These are phyloP conservation scores for Papilio aristodemus DNA, from an alignment of 1,140 invertebrate genomes.

Conservation along the genomic window DNA sequence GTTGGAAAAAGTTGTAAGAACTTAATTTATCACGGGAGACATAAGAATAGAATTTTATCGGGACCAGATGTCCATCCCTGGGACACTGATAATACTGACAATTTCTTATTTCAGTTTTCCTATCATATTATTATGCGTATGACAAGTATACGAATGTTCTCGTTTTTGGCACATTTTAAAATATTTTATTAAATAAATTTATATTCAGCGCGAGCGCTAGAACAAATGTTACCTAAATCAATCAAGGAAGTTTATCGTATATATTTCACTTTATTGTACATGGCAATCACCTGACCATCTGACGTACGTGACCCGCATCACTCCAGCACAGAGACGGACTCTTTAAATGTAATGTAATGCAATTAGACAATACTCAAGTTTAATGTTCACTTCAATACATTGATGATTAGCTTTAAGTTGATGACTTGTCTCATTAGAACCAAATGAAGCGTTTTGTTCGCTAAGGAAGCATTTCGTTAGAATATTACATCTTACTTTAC, in stretches of 20 bases:
- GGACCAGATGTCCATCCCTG: too few relatives aligned
- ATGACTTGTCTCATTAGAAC: constrained; percentile 10
- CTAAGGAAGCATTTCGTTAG: constrained; percentile 7
- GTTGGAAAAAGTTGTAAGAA: too few relatives aligned
- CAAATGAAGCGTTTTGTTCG: constrained; percentile 4
- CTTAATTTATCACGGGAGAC: too few relatives aligned
- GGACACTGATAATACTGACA: too few relatives aligned
- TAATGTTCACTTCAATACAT: constrained; percentile 19
- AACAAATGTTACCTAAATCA: constrained; percentile 2
- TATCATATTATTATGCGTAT: too few relatives aligned
- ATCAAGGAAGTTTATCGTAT: constrained; percentile 21
- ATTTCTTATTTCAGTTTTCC: too few relatives aligned
- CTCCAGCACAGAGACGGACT: not conserved
- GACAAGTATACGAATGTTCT: too few relatives aligned
- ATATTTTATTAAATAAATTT: not conserved
- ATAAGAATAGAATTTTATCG: too few relatives aligned
- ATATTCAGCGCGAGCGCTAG: not conserved
- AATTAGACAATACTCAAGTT: constrained; percentile 18
- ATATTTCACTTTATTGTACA: constrained; percentile 8
- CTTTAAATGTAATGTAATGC: constrained; percentile 16
- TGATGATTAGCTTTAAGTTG: not conserved
- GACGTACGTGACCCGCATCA: constrained; percentile 21
- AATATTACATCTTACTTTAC: constrained; percentile 1
- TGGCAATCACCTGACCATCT: constrained; percentile 25
- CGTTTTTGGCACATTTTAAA: too few relatives aligned